Base-by-base conservation (phyloP, 2,113 vertebrate species). In the Apteryx mantelli region DNA sequence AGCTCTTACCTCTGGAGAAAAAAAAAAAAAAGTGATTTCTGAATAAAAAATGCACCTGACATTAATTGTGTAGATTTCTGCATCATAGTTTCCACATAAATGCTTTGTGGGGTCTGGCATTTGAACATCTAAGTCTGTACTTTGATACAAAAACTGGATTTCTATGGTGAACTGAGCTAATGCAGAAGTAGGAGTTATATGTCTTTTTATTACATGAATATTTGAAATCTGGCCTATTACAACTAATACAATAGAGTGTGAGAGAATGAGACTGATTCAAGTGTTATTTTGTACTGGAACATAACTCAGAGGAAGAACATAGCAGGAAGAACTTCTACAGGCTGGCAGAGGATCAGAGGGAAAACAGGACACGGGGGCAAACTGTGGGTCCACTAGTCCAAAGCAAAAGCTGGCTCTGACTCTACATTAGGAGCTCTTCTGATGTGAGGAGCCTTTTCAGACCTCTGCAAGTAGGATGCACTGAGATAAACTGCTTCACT, bases 341-440 rank as follows among this genome's bases (percentile, higher is more conserved):
- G 50, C 53, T 95, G 84, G 81, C 92, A 94, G 58, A 70, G 25
- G 89, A 97, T 90, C 92, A 94, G 26, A 95, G 55, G 34, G 34
- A 93, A 78, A 64, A 76, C 19, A 74, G 79, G 55, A 77, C 50
- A 63, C 0, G 2, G 38, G 55, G 40, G 68, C 18, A 66, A 89
- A 64, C 4, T 85, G 66, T 5, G 91, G 32, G 24, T 64, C 71
- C 73, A 70, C n/a, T 0, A 0, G 34, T 66, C 26, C 66, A 74
- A 40, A 70, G 66, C 50, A 93, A 70, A 95, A 66, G 22, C 14
- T 58, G 36, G 28, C 48, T 86, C 70, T 94, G 42, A 82, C 34
- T 34, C 63, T 70, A 7, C 28, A 88, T 10, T 44, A 80, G 71
- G 78, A 86, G 32, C 6, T 82, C 20, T 60, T 96, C 50, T 88